These are phyloP conservation scores for Mesocricetus auratus DNA, from an alignment of 2,113 vertebrate species.

Conservation along the genomic window DNA sequence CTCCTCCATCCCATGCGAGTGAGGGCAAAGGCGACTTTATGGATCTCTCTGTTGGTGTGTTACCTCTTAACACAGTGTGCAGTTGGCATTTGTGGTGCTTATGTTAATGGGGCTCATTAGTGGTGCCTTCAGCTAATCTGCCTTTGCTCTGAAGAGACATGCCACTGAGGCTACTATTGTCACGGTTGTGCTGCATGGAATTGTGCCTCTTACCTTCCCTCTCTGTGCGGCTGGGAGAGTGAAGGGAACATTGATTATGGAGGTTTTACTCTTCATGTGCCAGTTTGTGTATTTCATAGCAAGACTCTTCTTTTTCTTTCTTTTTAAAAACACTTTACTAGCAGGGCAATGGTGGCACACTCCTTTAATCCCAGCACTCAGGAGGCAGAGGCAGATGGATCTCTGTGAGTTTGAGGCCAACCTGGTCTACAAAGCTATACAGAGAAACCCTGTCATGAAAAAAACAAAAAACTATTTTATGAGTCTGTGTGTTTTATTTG, in stretches of 20 bases:
- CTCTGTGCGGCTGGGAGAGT: neutral
- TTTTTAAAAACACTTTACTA: neutral
- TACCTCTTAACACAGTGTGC: neutral
- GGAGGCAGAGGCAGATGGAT: too few species aligned
- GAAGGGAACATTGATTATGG: neutral
- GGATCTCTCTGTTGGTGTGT: neutral
- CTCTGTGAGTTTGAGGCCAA: too few species aligned
- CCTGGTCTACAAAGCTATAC: too few species aligned
- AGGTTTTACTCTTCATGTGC: neutral
- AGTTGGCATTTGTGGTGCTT: neutral
- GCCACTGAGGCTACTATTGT: neutral
- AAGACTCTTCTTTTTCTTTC: neutral
- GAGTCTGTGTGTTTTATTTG: neutral
- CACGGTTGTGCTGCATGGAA: fast-evolving
- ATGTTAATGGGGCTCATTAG: neutral
- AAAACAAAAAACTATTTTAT: neutral
- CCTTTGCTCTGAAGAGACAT: neutral
- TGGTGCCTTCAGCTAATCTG: neutral
- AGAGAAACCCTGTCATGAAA: too few species aligned
- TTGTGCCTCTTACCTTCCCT: fast-evolving
- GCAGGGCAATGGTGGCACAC: too few species aligned
- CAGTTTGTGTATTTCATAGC: neutral
- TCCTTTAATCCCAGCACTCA: too few species aligned
- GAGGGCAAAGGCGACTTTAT: neutral
- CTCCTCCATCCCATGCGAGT: neutral